Conservation (phyloP, 2,797 vertebrate species). For the Pogonophryne albipinna region DNA sequence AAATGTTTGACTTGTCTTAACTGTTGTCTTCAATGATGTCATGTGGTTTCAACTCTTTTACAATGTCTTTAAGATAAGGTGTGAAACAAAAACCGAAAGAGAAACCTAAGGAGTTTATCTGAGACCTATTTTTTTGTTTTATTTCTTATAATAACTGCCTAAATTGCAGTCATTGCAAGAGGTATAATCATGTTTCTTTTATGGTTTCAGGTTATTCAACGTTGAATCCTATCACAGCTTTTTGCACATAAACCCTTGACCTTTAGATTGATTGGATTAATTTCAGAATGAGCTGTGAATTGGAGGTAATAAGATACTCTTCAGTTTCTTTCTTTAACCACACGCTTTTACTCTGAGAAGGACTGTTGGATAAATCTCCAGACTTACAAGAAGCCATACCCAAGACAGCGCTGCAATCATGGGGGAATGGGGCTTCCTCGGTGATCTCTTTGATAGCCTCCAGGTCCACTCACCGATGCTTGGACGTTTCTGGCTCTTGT, state of each 20-base stretch:
- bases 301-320: neutral
- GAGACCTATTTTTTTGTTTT: neutral
- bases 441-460: conserved; percentile 87
- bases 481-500: conserved; percentile 93
- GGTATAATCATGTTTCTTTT: neutral
- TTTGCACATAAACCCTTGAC: neutral
- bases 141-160: neutral
- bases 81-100: neutral
- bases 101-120: neutral
- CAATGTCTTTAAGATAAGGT: neutral
- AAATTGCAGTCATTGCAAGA: neutral
- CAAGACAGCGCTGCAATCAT: conserved; percentile 71
- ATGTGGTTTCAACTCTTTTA: neutral
- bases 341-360: neutral
- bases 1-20: neutral
- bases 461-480: conserved; percentile 92
- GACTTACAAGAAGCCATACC: neutral
- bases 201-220: conserved; percentile 33
- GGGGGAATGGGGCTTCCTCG: conserved; percentile 92
- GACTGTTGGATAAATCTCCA: neutral
- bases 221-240: neutral
- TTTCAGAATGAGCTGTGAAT: neutral
- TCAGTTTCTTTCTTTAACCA: conserved; percentile 31
- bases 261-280: neutral
- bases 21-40: neutral